Evolutionary conservation across 2,113 vertebrate genomes (phyloP).

Genomic region (Tretioscincus oriximinensis): DNA sequence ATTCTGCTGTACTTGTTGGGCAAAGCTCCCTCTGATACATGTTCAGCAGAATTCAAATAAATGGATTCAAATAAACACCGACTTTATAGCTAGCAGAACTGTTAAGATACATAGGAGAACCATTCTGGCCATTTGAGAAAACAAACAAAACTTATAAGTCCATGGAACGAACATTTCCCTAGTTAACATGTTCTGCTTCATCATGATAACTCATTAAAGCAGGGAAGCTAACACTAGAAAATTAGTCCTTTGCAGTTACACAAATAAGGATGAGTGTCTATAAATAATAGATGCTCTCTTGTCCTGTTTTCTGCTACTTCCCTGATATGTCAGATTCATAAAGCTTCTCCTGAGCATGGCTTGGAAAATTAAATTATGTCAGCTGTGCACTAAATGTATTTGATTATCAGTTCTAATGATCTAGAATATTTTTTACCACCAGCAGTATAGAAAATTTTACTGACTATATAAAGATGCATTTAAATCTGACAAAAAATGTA

Average conservation of each 20-base stretch:
- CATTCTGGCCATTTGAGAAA: background rate
- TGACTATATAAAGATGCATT: no score
- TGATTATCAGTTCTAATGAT: no score
- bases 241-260: background rate
- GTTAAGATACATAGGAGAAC: background rate
- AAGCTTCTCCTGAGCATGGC: background rate
- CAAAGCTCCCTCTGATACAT: slow-evolving; percentile 10
- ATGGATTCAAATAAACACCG: slow-evolving; percentile 1
- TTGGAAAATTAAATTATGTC: background rate
- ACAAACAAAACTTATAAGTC: no score
- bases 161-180: background rate
- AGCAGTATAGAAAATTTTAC: no score
- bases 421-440: no score
- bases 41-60: background rate
- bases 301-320: background rate
- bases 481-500: no score
- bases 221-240: background rate
- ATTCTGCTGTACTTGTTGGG: slow-evolving; percentile 39
- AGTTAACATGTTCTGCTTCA: background rate
- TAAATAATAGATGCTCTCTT: background rate
- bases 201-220: background rate
- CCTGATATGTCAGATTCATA: no score
- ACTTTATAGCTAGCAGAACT: background rate
- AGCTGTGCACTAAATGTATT: no score
- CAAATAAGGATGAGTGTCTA: background rate